Percentiles rank a stretch among this genome's conserved stretches.
Evolutionary conservation across 2,797 vertebrate species (phyloP).

Genomic region (Myripristis jacobus): DNA sequence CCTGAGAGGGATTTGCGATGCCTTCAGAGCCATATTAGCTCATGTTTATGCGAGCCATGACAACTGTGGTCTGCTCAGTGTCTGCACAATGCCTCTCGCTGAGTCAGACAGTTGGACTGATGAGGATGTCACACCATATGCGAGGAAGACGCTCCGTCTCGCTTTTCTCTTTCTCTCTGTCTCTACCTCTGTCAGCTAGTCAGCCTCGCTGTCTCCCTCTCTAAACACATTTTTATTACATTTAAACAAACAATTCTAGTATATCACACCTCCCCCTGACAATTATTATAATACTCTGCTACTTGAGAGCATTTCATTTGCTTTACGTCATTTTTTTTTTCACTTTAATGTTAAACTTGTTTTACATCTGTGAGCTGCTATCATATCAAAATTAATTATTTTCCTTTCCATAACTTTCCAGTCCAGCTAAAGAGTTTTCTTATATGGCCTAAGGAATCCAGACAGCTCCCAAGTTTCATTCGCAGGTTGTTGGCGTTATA

Average conservation of each 20-base stretch:
- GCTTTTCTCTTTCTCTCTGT: neutral
- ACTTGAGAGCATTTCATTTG: no score
- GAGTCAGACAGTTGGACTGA: slow-evolving; percentile 34
- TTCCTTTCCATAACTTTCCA: no score
- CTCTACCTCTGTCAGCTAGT: neutral
- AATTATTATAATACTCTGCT: no score
- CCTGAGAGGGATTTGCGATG: slow-evolving; percentile 40
- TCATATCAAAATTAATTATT: neutral
- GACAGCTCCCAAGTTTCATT: no score
- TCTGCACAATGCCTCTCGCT: slow-evolving; percentile 46
- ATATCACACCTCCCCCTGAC: no score
- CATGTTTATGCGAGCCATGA: slow-evolving; percentile 79
- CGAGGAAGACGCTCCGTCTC: slow-evolving; percentile 3
- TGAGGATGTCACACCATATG: slow-evolving; percentile 22
- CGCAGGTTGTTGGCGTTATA: no score
- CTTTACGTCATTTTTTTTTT: no score
- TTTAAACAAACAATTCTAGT: no score
- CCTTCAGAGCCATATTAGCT: slow-evolving; percentile 79
- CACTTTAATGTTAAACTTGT: no score
- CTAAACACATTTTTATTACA: neutral
- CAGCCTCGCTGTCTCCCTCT: neutral
- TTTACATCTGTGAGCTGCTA: neutral
- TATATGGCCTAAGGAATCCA: no score
- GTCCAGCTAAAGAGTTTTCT: no score
- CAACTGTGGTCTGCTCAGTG: slow-evolving; percentile 66